Evolutionary conservation across 2,888 invertebrate genomes (phyloP).

Genomic region (Epinotia ramella): DNA sequence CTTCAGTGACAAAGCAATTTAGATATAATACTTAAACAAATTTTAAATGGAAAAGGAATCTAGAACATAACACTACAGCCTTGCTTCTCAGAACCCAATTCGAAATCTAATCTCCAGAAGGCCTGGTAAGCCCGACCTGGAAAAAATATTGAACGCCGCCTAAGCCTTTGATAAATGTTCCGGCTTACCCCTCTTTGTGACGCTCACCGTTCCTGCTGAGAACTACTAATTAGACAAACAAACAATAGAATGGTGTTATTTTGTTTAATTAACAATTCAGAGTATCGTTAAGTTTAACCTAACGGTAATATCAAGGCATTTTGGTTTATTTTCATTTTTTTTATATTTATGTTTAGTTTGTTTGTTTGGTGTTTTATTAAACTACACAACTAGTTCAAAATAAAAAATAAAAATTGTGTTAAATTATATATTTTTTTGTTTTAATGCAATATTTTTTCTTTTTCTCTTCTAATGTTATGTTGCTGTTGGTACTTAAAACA

Average conservation of each 20-base stretch:
- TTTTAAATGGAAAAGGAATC: not conserved
- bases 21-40: not conserved
- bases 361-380: no score
- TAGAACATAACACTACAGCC: not conserved
- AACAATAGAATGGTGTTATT: not conserved
- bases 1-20: not conserved
- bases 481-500: no score
- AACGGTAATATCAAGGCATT: no score
- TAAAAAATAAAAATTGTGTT: no score
- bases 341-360: no score
- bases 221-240: conserved; percentile 28
- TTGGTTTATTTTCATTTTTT: no score
- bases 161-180: conserved; percentile 36
- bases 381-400: no score
- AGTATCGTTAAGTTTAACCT: no score
- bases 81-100: not conserved
- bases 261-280: not conserved
- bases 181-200: conserved; percentile 22
- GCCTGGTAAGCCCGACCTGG: conserved; percentile 14
- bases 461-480: no score
- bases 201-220: not conserved
- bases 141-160: conserved; percentile 30
- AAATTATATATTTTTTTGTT: no score
- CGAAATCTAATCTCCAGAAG: not conserved
- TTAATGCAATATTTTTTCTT: no score